A percentile compares a stretch with the other conserved stretches of the same genome.
Evolutionary conservation across 2,797 vertebrate species (phyloP).

Genomic region (Enteromius treurensis): DNA sequence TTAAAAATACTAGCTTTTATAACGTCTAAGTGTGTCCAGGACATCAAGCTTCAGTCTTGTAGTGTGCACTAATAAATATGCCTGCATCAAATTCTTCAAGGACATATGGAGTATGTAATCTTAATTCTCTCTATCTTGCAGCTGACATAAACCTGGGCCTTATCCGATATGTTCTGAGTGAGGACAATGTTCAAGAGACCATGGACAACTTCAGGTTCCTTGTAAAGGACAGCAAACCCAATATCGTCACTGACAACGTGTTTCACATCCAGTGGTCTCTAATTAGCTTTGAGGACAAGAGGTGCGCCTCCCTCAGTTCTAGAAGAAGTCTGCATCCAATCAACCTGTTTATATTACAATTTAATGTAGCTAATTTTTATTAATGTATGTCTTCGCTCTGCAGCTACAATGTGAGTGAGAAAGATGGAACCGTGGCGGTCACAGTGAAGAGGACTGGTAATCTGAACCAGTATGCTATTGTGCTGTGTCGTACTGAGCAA

Average conservation of each 20-base stretch:
- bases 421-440: constrained; percentile 83
- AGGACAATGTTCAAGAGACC: constrained; percentile 83
- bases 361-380: not conserved
- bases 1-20: not conserved
- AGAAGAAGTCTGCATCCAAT: not conserved
- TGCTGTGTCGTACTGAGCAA: constrained; percentile 88
- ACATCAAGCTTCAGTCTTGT: not conserved
- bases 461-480: constrained; percentile 94
- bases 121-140: constrained; percentile 58
- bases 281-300: constrained; percentile 89
- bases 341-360: not conserved
- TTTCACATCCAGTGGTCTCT: constrained; percentile 97
- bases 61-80: not conserved
- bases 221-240: constrained; percentile 94
- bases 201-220: constrained; percentile 93
- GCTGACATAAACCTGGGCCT: constrained; percentile 94
- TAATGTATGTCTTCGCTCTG: constrained; percentile 45
- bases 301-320: constrained; percentile 70
- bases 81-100: not conserved
- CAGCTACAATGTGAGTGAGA: constrained; percentile 93
- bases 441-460: constrained; percentile 88
- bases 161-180: constrained; percentile 84
- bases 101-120: not conserved
- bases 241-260: constrained; percentile 85
- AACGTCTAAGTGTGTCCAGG: not conserved